Evolutionary conservation across 2,888 invertebrate species (phyloP), one percentile per base, ranked within the genome.

Genomic region (Eucera pruinosa): DNA sequence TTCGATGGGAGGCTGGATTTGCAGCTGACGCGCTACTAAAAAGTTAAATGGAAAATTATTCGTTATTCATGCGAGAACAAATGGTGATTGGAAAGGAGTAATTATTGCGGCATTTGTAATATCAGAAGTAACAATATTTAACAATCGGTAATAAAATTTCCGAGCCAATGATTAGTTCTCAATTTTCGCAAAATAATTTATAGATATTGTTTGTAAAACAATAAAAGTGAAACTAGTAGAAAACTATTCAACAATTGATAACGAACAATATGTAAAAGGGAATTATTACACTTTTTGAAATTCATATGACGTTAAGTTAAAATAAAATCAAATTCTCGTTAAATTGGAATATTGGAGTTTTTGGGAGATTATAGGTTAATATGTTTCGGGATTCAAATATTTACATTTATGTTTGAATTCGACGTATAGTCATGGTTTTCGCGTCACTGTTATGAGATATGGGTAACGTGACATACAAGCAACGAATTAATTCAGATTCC

Each of bases 31-130:
- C 57, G 9, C 9, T 11, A n/a, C 9, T 6, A 41, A 57, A 41
- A 57, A 41, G 25, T 57, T 41, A n/a, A 57, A 57, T 41, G 57
- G 25, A 41, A 41, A 27, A 57, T 57, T 18, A 57, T 57, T 41
- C n/a, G n/a, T n/a, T 13, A 41, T 25, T 41, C 25, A 25, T 27
- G 25, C 25, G 2, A 23, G 25, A 25, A 48, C 15, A 48, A 48
- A 48, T 27, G 15, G 48, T 25, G 25, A 48, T 57, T 25, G n/a
- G 15, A 39, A n/a, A n/a, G n/a, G n/a, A n/a, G n/a, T 15, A 15
- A 18, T 39, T 23, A 48, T 20, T 7, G 25, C 5, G 47, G 2
- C 15, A 48, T 48, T 25, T n/a, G n/a, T n/a, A n/a, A n/a, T n/a
- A n/a, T n/a, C n/a, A n/a, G n/a, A n/a, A n/a, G n/a, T n/a, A n/a